Conservation (phyloP, 2,888 invertebrate genomes). For the Yponomeuta cagnagella region DNA sequence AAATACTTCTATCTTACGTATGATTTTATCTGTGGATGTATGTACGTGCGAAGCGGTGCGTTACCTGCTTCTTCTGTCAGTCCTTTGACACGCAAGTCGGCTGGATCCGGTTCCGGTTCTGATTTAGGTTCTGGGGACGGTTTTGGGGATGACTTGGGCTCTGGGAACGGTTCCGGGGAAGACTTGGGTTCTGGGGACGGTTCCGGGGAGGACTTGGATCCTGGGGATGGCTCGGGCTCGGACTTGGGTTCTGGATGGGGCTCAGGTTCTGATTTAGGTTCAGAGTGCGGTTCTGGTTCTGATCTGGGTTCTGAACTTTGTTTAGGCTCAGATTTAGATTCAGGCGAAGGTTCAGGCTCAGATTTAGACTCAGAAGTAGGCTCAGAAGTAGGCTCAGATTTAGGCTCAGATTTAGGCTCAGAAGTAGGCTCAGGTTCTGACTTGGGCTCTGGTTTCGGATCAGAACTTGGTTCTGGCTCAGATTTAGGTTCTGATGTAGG, state of each 20-base stretch:
- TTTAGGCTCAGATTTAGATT: slow-evolving; percentile 48
- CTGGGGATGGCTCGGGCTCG: slow-evolving; percentile 47
- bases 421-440: slow-evolving; percentile 46
- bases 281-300: slow-evolving; percentile 43
- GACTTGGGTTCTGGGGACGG: slow-evolving; percentile 64
- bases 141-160: slow-evolving; percentile 54
- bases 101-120: slow-evolving; percentile 51
- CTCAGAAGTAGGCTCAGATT: slow-evolving; percentile 47
- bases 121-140: slow-evolving; percentile 52
- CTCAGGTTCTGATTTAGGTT: slow-evolving; percentile 47
- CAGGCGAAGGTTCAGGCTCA: slow-evolving; percentile 46
- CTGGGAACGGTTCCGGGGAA: slow-evolving; percentile 51
- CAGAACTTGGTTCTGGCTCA: slow-evolving; percentile 48
- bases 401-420: slow-evolving; percentile 37
- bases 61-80: slow-evolving; percentile 70
- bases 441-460: slow-evolving; percentile 49
- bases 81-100: slow-evolving; percentile 69
- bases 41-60: slow-evolving; percentile 26
- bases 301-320: slow-evolving; percentile 50
- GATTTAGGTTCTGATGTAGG: slow-evolving; percentile 45
- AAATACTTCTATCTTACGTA: background rate
- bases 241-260: slow-evolving; percentile 46
- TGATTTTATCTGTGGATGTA: slow-evolving; percentile 4
- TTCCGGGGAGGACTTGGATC: slow-evolving; percentile 36
- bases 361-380: slow-evolving; percentile 46